Evolutionary conservation across 2,113 vertebrate genomes (phyloP), one percentile per base, ranked within the genome.

Genomic region (Calonectris borealis): DNA sequence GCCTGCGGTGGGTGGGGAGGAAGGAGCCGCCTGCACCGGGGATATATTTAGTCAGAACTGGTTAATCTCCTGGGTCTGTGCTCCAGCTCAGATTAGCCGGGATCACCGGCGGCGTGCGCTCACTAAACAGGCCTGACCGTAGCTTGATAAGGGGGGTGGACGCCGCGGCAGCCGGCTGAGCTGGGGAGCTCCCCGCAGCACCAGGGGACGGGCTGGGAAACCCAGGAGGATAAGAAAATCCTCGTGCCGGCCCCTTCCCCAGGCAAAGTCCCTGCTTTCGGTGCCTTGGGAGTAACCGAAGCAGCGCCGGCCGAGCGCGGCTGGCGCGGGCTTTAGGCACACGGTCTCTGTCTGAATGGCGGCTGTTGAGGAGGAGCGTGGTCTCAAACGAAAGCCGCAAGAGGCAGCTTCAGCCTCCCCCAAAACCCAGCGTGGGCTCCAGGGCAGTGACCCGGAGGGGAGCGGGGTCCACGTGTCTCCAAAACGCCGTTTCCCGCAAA

Each of bases 401-500:
- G 46, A 38, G 14, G 42, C 57, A 46, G 31, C 70, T 70, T 44
- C 61, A 29, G 27, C 34, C 25, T 69, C n/a, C 20, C 25, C 14
- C 4, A 19, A 27, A 72, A 51, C 14, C 11, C 26, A 32, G 17
- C 3, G 3, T 6, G 42, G 36, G 20, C 36, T 85, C 26, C 26
- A 6, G 20, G 38, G 78, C 54, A 27, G 22, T 3, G 36, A 21
- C 22, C 22, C 3, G 5, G 31, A 15, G 31, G 40, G 58, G 31
- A 22, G 32, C 7, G 1, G n/a, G 7, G 13, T 18, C 48, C 0
- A 9, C 10, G 0, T 1, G 9, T 32, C 17, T 34, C 51, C 27
- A 17, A 20, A n/a, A 55, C 3, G 18, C 54, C 2, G 2, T 19
- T 58, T 54, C 24, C 61, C 44, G 3, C 32, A 17, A 20, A 25